Percentiles rank a stretch among this genome's conserved stretches.
Evolutionary conservation across 37 sponge, comb jelly and placozoan genomes (phyloP).

Genomic region (Chondrilla cf. caribensis): DNA sequence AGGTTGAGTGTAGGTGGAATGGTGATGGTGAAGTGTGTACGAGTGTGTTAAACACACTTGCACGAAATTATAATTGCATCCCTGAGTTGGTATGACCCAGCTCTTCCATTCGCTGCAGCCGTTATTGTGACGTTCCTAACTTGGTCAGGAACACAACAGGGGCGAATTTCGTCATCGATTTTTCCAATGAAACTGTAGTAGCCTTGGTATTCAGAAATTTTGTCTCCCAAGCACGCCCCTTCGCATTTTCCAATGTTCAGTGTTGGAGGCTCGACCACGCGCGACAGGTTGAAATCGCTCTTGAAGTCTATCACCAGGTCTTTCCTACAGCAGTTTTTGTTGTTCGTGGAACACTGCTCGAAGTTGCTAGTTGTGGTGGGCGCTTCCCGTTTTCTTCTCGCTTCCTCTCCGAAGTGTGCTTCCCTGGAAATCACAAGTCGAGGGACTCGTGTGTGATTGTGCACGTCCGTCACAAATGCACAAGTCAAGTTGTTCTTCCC

Average conservation of each 20-base stretch:
- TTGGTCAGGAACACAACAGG: constrained; percentile 11
- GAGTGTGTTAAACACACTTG: background rate
- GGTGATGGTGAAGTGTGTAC: too few relatives aligned
- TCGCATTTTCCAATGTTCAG: background rate
- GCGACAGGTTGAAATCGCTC: background rate
- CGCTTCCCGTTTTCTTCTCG: background rate
- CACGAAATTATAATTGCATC: background rate
- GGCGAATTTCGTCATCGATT: background rate
- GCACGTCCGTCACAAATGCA: background rate
- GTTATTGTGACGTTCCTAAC: background rate
- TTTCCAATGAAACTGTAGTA: background rate
- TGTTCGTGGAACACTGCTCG: background rate
- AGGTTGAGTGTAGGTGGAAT: too few relatives aligned
- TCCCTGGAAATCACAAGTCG: background rate
- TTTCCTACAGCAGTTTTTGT: background rate
- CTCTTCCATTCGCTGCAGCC: background rate
- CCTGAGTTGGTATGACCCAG: too few relatives aligned
- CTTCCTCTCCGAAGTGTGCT: background rate
- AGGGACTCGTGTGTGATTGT: background rate
- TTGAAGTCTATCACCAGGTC: background rate
- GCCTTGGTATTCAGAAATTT: too few relatives aligned
- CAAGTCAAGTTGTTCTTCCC: background rate
- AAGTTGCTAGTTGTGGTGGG: background rate
- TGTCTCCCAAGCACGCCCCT: background rate
- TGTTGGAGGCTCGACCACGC: background rate